Evolutionary conservation across 2,113 vertebrate species (phyloP), one percentile per base, ranked within the genome.

Genomic region (Zingel zingel): DNA sequence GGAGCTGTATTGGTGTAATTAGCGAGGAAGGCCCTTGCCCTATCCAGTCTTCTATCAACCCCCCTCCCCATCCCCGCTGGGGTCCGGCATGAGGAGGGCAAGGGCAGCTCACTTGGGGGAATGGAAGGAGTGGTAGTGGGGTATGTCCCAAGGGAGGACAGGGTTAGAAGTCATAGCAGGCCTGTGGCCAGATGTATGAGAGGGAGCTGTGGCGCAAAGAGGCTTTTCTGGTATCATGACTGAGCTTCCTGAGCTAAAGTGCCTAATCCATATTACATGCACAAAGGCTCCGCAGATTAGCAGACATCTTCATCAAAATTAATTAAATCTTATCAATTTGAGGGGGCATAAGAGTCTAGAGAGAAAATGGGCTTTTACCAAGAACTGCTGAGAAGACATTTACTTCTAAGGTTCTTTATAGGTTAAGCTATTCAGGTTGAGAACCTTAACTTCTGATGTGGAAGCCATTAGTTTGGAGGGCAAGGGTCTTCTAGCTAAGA

Each of bases 181-280:
- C 91, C 90, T 90, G 85, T 91, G 83, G 91, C 90, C 92, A 94
- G 93, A 94, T 92, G 88, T 94, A 92, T 62, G 69, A 81, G 69
- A 81, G 77, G 68, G 50, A 77, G 86, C 81, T 76, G 82, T 70
- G 90, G 88, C 83, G 91, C 83, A 94, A 92, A 93, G 87, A 93
- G 82, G 91, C 89, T 94, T 95, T 94, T 90, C 91, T 92, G 91
- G 86, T 91, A 88, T 91, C 87, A 81, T 93, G 84, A 75, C 89
- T 89, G 93, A 93, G 90, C 91, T 86, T 79, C 85, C 86, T 48
- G 77, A 88, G 89, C 93, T 90, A 91, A 90, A 94, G 92, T 90
- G 91, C 88, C 91, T 93, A 92, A 95, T 95, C 94, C 93, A 94
- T 94, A 95, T 94, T 93, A 92, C 93, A 92, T 81, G 57, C 88